Conservation (phyloP, 2,113 vertebrate genomes). For the Madoqua kirkii region DNA sequence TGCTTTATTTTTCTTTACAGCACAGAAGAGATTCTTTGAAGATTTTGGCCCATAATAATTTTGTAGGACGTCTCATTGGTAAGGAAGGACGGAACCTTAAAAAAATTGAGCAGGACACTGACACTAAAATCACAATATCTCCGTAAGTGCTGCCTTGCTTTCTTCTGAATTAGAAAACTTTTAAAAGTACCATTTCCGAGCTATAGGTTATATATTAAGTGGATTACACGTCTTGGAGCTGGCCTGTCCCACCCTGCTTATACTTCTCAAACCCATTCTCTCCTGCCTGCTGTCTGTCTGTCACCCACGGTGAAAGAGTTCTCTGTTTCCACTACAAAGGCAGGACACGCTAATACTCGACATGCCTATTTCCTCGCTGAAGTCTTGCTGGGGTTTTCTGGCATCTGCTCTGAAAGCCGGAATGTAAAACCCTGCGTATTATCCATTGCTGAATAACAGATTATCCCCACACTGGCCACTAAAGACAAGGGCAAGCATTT, state of each 20-base stretch:
- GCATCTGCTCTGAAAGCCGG: neutral
- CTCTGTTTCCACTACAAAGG: neutral
- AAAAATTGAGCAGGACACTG: slow-evolving; percentile 98
- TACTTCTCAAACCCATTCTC: neutral
- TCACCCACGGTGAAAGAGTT: neutral
- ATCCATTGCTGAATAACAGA: neutral
- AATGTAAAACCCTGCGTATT: neutral
- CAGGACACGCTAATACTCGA: neutral
- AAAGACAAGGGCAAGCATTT: neutral
- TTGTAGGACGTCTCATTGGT: slow-evolving; percentile 96
- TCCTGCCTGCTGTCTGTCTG: neutral
- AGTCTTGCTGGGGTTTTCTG: neutral
- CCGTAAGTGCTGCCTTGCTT: slow-evolving; percentile 84
- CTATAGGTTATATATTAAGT: neutral
- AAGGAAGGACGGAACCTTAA: slow-evolving; percentile 99
- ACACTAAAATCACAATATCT: slow-evolving; percentile 98
- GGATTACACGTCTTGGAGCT: neutral
- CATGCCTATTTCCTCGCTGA: neutral
- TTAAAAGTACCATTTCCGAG: neutral
- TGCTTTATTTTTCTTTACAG: slow-evolving; percentile 75
- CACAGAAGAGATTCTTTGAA: slow-evolving; percentile 97
- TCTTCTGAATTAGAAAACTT: neutral
- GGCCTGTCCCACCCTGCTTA: fast-evolving
- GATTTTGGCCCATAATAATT: slow-evolving; percentile 98
- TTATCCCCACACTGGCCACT: neutral